These are phyloP conservation scores for Parapsyche elsis DNA, from an alignment of 1,140 invertebrate genomes.

Conservation along the genomic window DNA sequence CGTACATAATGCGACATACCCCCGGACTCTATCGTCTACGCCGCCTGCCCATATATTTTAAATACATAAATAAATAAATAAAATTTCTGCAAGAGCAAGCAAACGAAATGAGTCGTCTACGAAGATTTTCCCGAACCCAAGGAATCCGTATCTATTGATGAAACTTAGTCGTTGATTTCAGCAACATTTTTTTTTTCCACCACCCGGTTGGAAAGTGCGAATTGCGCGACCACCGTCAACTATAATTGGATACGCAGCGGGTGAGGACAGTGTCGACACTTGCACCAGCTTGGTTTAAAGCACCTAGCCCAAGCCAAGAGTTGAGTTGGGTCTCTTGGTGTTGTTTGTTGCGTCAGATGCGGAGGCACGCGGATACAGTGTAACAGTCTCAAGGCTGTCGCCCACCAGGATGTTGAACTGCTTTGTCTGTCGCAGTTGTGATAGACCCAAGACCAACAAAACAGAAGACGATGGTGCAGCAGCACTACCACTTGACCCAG, in stretches of 20 bases:
- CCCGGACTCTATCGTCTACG: too few relatives aligned
- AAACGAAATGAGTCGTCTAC: too few relatives aligned
- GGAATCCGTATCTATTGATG: too few relatives aligned
- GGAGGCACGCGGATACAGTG: conserved; percentile 42
- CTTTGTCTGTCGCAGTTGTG: background rate
- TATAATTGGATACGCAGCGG: conserved; percentile 19
- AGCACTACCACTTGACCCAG: too few relatives aligned
- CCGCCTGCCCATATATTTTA: too few relatives aligned
- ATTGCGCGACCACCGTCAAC: background rate
- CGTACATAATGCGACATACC: too few relatives aligned
- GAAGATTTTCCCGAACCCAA: too few relatives aligned
- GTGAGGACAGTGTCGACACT: conserved; percentile 9
- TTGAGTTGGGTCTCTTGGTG: background rate
- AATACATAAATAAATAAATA: too few relatives aligned
- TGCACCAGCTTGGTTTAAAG: background rate
- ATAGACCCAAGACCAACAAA: background rate
- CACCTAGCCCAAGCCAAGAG: background rate
- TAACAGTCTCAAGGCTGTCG: conserved; percentile 46
- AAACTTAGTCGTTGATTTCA: too few relatives aligned
- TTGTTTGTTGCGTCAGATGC: conserved; percentile 38
- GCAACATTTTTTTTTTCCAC: background rate
- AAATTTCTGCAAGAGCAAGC: too few relatives aligned
- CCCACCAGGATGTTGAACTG: conserved; percentile 43
- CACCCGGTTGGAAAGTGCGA: background rate
- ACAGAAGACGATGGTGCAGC: too few relatives aligned